Evolutionary conservation across 2,113 vertebrate genomes (phyloP).

Genomic region (Megaleporinus macrocephalus): DNA sequence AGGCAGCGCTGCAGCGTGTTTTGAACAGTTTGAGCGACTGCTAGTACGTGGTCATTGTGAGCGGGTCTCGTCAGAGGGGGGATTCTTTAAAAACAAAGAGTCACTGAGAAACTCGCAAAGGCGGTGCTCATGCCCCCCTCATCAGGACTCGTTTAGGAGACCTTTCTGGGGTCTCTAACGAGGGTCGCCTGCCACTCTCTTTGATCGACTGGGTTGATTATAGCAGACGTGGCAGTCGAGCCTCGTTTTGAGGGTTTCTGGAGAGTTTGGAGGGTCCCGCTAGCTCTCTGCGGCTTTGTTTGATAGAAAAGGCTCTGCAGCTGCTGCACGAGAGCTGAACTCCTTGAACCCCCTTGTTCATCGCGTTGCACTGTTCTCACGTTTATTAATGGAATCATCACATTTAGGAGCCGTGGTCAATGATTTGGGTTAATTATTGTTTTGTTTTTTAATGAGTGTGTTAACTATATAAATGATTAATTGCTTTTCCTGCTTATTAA

Average conservation of each 20-base stretch:
- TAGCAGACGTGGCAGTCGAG: not conserved
- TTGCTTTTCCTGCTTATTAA: too few species aligned
- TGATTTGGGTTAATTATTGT: not conserved
- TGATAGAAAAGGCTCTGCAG: not conserved
- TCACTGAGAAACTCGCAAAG: conserved; percentile 49
- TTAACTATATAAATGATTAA: not conserved
- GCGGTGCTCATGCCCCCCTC: conserved; percentile 25
- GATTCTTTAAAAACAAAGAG: conserved; percentile 54
- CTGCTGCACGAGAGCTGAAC: conserved; percentile 8
- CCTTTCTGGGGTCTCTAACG: conserved; percentile 25
- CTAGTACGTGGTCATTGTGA: conserved; percentile 38
- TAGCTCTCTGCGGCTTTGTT: conserved; percentile 3
- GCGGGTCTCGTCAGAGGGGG: conserved; percentile 33
- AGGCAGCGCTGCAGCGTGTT: conserved; percentile 43
- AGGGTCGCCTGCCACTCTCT: conserved; percentile 16
- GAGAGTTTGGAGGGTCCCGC: not conserved
- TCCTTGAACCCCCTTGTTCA: conserved; percentile 3
- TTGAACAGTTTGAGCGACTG: conserved; percentile 54
- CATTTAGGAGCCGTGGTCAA: not conserved
- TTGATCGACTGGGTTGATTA: conserved; percentile 24
- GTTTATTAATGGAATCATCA: not conserved
- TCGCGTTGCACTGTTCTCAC: not conserved
- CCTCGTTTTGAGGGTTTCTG: not conserved
- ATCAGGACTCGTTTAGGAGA: conserved; percentile 49
- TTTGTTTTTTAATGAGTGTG: not conserved